phyloP scores from a whole-genome alignment of 2,113 vertebrate species.

The Coryphaenoides rupestris region DNA sequence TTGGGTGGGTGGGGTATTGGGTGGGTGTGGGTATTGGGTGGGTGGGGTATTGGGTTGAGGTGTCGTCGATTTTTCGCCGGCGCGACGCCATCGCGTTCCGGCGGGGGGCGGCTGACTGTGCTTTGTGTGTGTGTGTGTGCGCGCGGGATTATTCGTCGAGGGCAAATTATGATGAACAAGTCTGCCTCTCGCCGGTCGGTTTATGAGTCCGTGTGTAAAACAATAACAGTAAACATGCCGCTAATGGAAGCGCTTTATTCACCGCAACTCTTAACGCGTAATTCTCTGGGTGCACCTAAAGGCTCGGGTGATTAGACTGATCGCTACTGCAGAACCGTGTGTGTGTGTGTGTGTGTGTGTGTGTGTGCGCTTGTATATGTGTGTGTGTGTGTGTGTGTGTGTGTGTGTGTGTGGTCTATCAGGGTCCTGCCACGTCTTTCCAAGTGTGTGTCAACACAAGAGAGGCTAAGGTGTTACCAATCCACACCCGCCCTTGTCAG shows the following conservation, averaged over 20 bases:
- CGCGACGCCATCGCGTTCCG: too few relatives aligned
- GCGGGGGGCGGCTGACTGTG: too few relatives aligned
- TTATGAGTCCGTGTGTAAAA: constrained; percentile 18
- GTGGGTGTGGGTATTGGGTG: too few relatives aligned
- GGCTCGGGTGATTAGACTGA: too few relatives aligned
- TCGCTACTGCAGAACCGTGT: neutral
- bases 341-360: constrained; percentile 4
- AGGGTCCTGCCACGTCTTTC: constrained; percentile 12
- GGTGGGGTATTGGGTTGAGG: too few relatives aligned
- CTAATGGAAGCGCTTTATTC: too few relatives aligned
- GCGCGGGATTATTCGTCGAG: constrained; percentile 41
- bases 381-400: neutral
- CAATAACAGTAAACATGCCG: neutral
- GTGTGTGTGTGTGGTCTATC: constrained; percentile 4
- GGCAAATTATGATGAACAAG: constrained; percentile 65
- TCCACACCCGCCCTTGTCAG: constrained; percentile 9
- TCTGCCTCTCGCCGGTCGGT: constrained; percentile 23
- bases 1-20: too few relatives aligned
- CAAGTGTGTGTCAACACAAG: constrained; percentile 45
- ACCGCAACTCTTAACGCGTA: neutral
- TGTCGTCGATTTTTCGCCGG: too few relatives aligned
- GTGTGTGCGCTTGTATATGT: too few relatives aligned
- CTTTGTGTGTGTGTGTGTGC: too few relatives aligned
- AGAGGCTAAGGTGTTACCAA: constrained; percentile 1
- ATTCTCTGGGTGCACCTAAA: constrained; percentile 1